phyloP scores from a whole-genome alignment of 1,140 invertebrate species.

The Hesperophylax magnus region DNA sequence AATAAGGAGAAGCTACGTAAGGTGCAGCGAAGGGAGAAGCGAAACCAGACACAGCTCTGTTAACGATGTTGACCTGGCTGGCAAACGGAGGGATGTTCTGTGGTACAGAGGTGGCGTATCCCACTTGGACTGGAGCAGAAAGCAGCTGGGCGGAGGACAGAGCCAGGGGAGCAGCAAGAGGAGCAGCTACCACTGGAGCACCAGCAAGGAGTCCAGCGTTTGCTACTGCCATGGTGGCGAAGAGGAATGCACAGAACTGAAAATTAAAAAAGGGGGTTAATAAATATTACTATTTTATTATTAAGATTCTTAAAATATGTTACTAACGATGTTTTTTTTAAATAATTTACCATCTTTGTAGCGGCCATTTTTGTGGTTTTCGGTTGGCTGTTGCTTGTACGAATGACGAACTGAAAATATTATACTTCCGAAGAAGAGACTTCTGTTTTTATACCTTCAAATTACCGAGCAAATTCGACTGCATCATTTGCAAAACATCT shows the following conservation, averaged over 20 bases:
- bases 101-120: conserved; percentile 67
- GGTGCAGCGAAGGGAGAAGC: conserved; percentile 57
- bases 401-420: conserved; percentile 34
- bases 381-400: conserved; percentile 21
- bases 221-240: conserved; percentile 35
- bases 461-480: background rate
- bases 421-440: conserved; percentile 8
- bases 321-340: no score
- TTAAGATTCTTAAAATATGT: no score
- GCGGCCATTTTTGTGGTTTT: conserved; percentile 45
- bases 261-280: background rate
- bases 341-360: conserved; percentile 47
- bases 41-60: conserved; percentile 63
- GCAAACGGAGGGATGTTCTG: conserved; percentile 72
- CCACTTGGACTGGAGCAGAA: conserved; percentile 61
- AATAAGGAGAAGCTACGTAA: conserved; percentile 42
- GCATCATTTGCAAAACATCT: conserved; percentile 8
- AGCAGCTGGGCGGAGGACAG: conserved; percentile 42
- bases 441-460: conserved; percentile 30
- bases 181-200: conserved; percentile 56
- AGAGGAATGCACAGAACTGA: conserved; percentile 50
- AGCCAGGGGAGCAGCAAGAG: conserved; percentile 56
- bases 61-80: conserved; percentile 69
- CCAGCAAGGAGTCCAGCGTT: conserved; percentile 46
- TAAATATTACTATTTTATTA: no score